Evolutionary conservation across 2,888 invertebrate species (phyloP).

Genomic region (Drosophila hawaiiensis): DNA sequence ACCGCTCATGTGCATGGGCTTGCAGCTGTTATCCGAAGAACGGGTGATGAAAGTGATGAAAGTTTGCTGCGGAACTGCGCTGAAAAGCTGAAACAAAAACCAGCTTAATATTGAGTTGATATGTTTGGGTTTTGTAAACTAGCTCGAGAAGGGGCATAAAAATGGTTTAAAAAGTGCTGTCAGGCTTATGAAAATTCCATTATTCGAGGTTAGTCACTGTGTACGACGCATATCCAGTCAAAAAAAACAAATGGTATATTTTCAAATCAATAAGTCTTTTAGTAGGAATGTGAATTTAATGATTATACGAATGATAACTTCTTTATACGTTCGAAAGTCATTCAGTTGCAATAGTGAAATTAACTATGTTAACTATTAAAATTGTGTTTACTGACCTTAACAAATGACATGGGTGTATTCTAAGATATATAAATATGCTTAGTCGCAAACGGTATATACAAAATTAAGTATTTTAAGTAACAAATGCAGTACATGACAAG

Average conservation of each 20-base stretch:
- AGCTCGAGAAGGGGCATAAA: background rate
- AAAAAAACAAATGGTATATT: background rate
- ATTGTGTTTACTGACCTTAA: background rate
- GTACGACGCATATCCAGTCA: background rate
- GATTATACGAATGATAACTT: background rate
- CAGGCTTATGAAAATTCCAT: background rate
- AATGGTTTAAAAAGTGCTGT: background rate
- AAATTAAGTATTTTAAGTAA: too few species aligned
- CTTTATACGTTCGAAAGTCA: background rate
- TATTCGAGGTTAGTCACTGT: background rate
- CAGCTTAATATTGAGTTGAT: slow-evolving; percentile 31
- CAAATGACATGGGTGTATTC: background rate
- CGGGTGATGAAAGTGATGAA: slow-evolving; percentile 18
- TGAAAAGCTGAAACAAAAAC: slow-evolving; percentile 17
- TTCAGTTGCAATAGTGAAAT: background rate
- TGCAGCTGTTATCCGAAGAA: slow-evolving; percentile 38
- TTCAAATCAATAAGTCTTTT: background rate
- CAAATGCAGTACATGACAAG: background rate
- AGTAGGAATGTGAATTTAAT: background rate
- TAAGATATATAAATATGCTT: background rate
- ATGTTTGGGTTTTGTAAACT: slow-evolving; percentile 14
- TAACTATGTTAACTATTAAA: background rate
- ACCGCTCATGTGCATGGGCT: slow-evolving; percentile 43
- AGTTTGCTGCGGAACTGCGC: slow-evolving; percentile 26
- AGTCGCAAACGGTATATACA: background rate